Evolutionary conservation across 2,113 vertebrate species (phyloP).

Genomic region (Laticauda colubrina): DNA sequence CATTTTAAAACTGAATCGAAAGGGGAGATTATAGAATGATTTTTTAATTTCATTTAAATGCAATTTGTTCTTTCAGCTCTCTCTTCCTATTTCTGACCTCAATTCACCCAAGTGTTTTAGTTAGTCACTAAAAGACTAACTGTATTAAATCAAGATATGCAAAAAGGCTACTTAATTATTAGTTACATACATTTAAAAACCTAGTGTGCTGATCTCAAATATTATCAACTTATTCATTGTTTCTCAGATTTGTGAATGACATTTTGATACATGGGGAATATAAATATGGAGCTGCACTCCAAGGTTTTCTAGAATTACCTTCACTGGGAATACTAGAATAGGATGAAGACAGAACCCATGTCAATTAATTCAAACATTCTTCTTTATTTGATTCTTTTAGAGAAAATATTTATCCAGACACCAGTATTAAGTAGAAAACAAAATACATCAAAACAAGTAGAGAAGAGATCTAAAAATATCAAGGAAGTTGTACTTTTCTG

Average conservation of each 20-base stretch:
- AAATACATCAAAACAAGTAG: not conserved
- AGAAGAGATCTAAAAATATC: not conserved
- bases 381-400: not conserved
- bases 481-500: not conserved
- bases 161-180: not conserved
- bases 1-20: not conserved
- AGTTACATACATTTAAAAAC: not conserved
- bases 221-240: not conserved
- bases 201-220: too few relatives aligned
- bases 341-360: not conserved
- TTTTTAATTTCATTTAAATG: not conserved
- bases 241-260: not conserved
- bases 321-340: not conserved
- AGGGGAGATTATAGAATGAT: not conserved
- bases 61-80: not conserved
- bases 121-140: not conserved
- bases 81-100: not conserved
- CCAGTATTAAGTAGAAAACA: not conserved
- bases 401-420: not conserved
- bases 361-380: not conserved
- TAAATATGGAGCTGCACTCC: not conserved
- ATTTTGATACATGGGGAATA: not conserved
- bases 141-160: not conserved
- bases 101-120: not conserved
- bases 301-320: not conserved